A percentile compares a stretch with the other conserved stretches of the same genome.
phyloP scores from a whole-genome alignment of 30 jellyfish, hydroid and myxozoan species.

The Clytia hemisphaerica region DNA sequence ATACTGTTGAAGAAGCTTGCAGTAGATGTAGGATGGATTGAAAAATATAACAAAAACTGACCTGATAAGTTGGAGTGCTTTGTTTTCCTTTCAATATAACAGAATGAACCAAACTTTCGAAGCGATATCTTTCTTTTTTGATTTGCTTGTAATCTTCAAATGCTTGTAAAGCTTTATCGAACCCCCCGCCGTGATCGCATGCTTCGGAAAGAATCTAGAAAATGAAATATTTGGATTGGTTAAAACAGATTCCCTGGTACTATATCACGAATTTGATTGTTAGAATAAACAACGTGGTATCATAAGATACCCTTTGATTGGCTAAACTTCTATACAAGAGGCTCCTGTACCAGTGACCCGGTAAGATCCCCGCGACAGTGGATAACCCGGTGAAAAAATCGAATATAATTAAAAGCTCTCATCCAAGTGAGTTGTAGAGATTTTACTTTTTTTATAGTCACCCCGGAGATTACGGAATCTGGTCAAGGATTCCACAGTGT shows the following conservation, averaged over 20 bases:
- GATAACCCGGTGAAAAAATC: too few species aligned
- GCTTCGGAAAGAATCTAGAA: slow-evolving; percentile 74
- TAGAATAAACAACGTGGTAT: too few species aligned
- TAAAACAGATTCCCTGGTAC: not conserved
- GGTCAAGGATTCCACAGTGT: too few species aligned
- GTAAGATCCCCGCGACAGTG: too few species aligned
- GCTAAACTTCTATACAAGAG: too few species aligned
- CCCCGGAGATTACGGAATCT: too few species aligned
- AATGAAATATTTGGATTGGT: not conserved
- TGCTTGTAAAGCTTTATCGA: slow-evolving; percentile 67
- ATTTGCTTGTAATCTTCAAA: slow-evolving; percentile 71
- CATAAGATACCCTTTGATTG: too few species aligned
- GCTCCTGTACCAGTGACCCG: too few species aligned
- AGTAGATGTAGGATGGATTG: not conserved
- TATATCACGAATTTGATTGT: too few species aligned
- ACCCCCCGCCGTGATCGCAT: slow-evolving; percentile 83
- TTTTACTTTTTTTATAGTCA: not conserved
- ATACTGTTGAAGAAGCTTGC: not conserved
- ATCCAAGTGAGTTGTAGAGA: not conserved
- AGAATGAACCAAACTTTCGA: slow-evolving; percentile 62
- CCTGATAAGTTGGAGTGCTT: slow-evolving; percentile 61
- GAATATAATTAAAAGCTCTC: not conserved
- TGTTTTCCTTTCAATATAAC: slow-evolving; percentile 48
- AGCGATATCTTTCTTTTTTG: slow-evolving; percentile 58
- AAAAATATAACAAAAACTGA: not conserved